phyloP scores from a whole-genome alignment of 2,888 invertebrate genomes.

The Chaetogeoica ovagalla region DNA sequence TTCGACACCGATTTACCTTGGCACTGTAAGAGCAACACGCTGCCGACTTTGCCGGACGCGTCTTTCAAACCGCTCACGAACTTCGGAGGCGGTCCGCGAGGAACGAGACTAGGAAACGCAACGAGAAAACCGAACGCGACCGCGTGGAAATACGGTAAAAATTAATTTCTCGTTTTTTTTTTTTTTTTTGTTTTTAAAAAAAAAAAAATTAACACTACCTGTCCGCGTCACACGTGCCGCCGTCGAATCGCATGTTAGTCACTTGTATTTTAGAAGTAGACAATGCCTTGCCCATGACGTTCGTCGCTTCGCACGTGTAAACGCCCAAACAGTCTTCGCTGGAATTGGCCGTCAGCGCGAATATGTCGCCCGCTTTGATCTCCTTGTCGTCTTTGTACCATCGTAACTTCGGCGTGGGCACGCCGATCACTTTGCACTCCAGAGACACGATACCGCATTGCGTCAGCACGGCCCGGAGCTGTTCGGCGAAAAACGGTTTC shows the following conservation, averaged over 20 bases:
- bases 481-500: conserved; percentile 83
- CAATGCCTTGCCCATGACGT: conserved; percentile 83
- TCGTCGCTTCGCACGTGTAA: conserved; percentile 84
- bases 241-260: conserved; percentile 70
- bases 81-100: conserved; percentile 74
- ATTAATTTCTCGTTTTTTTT: background rate
- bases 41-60: conserved; percentile 77
- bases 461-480: conserved; percentile 78
- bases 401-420: conserved; percentile 77
- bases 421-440: conserved; percentile 88
- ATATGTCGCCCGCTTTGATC: conserved; percentile 87
- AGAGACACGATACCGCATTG: conserved; percentile 87
- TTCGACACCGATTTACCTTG: conserved; percentile 64
- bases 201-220: conserved; percentile 6
- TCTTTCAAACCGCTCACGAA: conserved; percentile 76
- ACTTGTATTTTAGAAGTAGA: conserved; percentile 84
- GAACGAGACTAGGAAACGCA: conserved; percentile 60
- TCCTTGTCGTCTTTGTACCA: conserved; percentile 83
- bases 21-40: conserved; percentile 73
- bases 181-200: background rate
- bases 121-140: background rate
- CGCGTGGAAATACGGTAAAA: too few species aligned
- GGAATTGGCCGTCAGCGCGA: conserved; percentile 80
- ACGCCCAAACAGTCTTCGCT: conserved; percentile 84
- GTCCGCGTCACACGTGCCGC: conserved; percentile 60